phyloP scores from a whole-genome alignment of 1,140 invertebrate species.

The Triops longicaudatus region DNA sequence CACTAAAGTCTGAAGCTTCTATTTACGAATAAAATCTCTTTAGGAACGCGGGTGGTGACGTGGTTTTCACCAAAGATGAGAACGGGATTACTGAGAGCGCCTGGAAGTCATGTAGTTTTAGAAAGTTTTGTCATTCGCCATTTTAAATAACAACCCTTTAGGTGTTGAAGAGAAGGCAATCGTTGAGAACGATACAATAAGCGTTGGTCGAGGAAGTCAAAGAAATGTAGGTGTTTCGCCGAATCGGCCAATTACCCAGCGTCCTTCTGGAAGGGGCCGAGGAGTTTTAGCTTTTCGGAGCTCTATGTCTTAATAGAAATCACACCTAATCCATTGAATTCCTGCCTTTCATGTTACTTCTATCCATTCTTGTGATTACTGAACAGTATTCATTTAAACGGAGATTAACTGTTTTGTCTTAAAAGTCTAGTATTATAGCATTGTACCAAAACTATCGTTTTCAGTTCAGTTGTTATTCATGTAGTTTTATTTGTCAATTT shows the following conservation, averaged over 20 bases:
- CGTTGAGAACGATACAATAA: not conserved
- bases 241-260: not conserved
- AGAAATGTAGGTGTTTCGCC: not conserved
- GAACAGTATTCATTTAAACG: too few species aligned
- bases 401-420: too few species aligned
- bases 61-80: not conserved
- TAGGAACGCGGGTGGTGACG: not conserved
- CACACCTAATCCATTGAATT: not conserved
- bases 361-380: not conserved
- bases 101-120: not conserved
- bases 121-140: not conserved
- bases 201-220: not conserved
- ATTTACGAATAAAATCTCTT: too few species aligned
- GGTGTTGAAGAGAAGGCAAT: not conserved
- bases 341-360: not conserved
- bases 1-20: not conserved
- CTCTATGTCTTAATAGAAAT: not conserved
- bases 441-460: not conserved
- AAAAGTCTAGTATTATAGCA: too few species aligned
- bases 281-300: not conserved
- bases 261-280: not conserved
- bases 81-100: not conserved
- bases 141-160: not conserved
- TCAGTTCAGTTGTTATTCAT: not conserved
- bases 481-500: not conserved